Conservation (phyloP, 2,113 vertebrate species). For the Scophthalmus maximus region DNA sequence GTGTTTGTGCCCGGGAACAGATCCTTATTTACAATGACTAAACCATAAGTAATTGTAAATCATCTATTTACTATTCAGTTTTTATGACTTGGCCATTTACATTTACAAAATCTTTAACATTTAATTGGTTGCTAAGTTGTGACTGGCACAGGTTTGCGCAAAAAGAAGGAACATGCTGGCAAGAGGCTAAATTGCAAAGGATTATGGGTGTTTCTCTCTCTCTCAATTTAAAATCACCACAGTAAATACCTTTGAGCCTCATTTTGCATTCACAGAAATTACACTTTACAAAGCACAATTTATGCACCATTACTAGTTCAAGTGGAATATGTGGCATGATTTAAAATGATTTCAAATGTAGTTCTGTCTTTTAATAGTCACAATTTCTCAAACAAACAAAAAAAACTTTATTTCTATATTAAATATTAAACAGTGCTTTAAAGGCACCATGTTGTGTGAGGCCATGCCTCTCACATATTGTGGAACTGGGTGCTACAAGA, state of each 20-base stretch:
- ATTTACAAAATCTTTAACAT: not conserved
- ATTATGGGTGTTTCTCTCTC: not conserved
- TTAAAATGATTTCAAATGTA: not conserved
- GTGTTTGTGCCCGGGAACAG: conserved; percentile 13
- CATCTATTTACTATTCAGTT: not conserved
- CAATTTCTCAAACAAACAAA: not conserved
- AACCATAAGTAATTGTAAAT: not conserved
- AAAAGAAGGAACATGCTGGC: not conserved
- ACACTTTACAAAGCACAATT: conserved; percentile 27
- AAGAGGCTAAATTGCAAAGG: not conserved
- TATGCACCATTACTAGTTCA: conserved; percentile 14
- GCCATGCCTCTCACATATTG: too few relatives aligned
- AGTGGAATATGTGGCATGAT: conserved; percentile 11
- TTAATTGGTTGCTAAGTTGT: not conserved
- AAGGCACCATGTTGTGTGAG: too few relatives aligned
- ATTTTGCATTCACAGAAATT: conserved; percentile 43
- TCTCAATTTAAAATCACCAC: not conserved
- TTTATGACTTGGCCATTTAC: not conserved
- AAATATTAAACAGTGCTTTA: too few relatives aligned
- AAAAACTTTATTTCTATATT: not conserved
- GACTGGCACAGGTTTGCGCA: not conserved
- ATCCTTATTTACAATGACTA: not conserved
- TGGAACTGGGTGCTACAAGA: too few relatives aligned
- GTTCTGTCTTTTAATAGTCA: conserved; percentile 1
- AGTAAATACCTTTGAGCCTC: conserved; percentile 17